These are phyloP conservation scores for Pithys albifrons DNA, from an alignment of 2,113 vertebrate species.

Conservation along the genomic window DNA sequence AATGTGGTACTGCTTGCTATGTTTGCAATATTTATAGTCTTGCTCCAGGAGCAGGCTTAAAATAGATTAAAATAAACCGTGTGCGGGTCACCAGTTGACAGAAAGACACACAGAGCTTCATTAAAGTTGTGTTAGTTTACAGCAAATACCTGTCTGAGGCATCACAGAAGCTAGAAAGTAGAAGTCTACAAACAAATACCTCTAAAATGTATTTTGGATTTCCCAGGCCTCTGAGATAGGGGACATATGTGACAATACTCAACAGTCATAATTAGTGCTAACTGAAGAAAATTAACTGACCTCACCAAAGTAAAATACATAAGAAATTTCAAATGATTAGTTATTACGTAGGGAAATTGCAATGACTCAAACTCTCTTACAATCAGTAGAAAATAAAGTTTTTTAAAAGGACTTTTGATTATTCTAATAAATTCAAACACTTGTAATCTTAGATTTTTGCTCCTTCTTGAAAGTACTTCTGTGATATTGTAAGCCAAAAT, in stretches of 20 bases:
- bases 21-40: not conserved
- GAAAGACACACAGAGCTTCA: not conserved
- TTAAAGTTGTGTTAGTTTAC: not conserved
- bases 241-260: not conserved
- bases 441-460: not conserved
- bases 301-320: not conserved
- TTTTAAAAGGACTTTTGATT: not conserved
- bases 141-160: not conserved
- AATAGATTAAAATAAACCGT: not conserved
- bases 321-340: not conserved
- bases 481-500: not conserved
- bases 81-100: not conserved
- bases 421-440: not conserved
- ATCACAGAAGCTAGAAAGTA: not conserved
- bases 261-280: not conserved
- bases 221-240: not conserved
- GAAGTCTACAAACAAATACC: not conserved
- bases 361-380: not conserved
- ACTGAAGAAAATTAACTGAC: not conserved
- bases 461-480: not conserved
- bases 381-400: not conserved
- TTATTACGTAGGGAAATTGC: not conserved
- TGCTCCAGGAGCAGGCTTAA: not conserved
- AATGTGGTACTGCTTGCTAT: not conserved
- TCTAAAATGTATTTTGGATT: not conserved